A percentile compares a stretch with the other conserved stretches of the same genome.
Evolutionary conservation across 1,140 invertebrate species (phyloP).

Genomic region (Agrypnia vestita): DNA sequence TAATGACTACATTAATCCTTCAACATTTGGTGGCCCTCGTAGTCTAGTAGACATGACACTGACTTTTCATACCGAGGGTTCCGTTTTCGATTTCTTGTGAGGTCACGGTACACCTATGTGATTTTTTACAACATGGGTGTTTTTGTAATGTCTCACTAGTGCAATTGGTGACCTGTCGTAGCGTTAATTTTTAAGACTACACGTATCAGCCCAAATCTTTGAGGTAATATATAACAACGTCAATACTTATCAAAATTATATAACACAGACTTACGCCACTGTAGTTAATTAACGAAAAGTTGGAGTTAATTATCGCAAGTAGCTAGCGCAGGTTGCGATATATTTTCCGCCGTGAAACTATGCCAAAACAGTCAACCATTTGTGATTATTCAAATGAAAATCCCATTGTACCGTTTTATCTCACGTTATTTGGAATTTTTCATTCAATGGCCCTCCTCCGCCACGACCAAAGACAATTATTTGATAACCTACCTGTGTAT

Average conservation of each 20-base stretch:
- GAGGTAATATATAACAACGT: not conserved
- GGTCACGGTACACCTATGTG: too few species aligned
- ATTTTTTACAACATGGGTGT: too few species aligned
- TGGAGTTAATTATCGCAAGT: conserved; percentile 9
- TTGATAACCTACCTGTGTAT: too few species aligned
- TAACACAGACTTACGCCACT: conserved; percentile 14
- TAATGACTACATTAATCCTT: not conserved
- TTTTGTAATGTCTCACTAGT: too few species aligned
- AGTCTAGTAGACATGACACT: too few species aligned
- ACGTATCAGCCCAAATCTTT: not conserved
- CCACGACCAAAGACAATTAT: conserved; percentile 18
- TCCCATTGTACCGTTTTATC: conserved; percentile 47
- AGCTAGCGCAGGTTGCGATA: conserved; percentile 19
- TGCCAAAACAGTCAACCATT: conserved; percentile 39
- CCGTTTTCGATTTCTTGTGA: too few species aligned
- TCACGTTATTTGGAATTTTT: conserved; percentile 50
- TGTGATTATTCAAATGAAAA: conserved; percentile 50
- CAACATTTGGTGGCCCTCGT: too few species aligned
- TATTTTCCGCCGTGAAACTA: conserved; percentile 12
- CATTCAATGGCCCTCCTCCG: conserved; percentile 14
- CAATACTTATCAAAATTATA: conserved; percentile 30
- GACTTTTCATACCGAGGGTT: too few species aligned
- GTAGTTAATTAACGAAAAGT: conserved; percentile 33
- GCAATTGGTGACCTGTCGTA: too few species aligned
- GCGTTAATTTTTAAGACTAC: too few species aligned